phyloP scores from a whole-genome alignment of 2,797 vertebrate species.

The Artibeus lituratus region DNA sequence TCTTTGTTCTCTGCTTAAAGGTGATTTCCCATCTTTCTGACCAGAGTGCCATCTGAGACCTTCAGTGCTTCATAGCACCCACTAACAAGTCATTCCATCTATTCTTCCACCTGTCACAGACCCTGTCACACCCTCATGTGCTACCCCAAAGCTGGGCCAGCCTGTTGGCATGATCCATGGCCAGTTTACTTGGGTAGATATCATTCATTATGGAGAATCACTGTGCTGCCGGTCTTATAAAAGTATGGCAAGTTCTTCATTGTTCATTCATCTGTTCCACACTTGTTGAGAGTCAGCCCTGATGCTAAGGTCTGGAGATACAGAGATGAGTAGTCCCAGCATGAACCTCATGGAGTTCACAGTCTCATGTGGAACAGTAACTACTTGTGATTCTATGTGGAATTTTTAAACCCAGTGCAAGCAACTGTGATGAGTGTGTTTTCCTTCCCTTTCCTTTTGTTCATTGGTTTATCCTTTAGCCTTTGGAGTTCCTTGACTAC shows the following conservation, averaged over 20 bases:
- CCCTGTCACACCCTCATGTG: accelerated
- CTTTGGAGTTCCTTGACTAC: background rate
- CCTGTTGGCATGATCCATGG: background rate
- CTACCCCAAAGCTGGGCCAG: background rate
- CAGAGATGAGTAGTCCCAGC: background rate
- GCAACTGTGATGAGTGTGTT: background rate
- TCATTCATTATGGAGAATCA: background rate
- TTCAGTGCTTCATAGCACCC: background rate
- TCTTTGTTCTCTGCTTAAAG: background rate
- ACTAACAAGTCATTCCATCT: background rate
- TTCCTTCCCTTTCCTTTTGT: background rate
- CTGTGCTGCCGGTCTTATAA: background rate
- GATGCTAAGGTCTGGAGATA: background rate
- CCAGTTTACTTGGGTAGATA: background rate
- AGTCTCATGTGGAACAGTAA: background rate
- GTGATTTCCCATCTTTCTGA: background rate
- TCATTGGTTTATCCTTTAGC: background rate
- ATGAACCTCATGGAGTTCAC: background rate
- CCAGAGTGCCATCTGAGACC: background rate
- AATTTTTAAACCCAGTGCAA: background rate
- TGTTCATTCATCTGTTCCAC: background rate
- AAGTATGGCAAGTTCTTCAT: background rate
- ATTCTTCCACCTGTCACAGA: background rate
- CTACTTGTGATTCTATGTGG: background rate
- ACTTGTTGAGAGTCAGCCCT: background rate